Percentiles rank a stretch among this genome's conserved stretches.
Conservation (phyloP, 2,113 vertebrate genomes). For the Nymphicus hollandicus region DNA sequence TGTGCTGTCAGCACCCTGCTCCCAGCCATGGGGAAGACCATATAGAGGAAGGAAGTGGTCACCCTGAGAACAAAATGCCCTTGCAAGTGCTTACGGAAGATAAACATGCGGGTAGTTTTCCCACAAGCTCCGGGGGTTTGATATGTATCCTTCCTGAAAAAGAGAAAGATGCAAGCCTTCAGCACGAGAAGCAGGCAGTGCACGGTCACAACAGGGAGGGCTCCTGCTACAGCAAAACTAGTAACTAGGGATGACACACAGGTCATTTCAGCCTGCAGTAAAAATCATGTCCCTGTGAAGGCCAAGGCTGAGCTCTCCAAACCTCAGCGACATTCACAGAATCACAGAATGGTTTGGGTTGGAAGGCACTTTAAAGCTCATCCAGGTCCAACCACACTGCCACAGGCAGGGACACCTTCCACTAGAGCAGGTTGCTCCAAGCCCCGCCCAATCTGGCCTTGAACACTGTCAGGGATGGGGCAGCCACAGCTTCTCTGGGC, state of each 20-base stretch:
- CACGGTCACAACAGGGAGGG: fast-evolving
- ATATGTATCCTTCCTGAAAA: slow-evolving; percentile 89
- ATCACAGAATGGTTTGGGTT: neutral
- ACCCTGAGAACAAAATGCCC: neutral
- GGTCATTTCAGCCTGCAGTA: neutral
- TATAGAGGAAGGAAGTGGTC: slow-evolving; percentile 29
- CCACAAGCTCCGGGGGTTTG: slow-evolving; percentile 94
- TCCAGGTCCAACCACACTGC: neutral
- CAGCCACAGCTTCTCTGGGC: too few species aligned
- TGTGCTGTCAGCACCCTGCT: neutral
- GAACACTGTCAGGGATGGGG: too few species aligned
- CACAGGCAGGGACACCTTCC: neutral
- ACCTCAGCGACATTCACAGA: neutral
- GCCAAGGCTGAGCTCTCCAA: neutral
- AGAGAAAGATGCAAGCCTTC: neutral
- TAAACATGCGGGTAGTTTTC: slow-evolving; percentile 93
- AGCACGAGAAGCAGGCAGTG: neutral
- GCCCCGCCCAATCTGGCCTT: too few species aligned
- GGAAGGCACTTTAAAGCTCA: neutral
- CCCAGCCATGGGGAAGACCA: neutral
- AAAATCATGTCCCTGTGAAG: fast-evolving
- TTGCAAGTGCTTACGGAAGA: slow-evolving; percentile 83
- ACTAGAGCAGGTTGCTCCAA: too few species aligned
- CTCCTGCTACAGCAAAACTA: fast-evolving
- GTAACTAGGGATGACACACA: neutral